Evolutionary conservation across 1,140 invertebrate genomes (phyloP), one percentile per base, ranked within the genome.

Genomic region (Drosophila aff.): DNA sequence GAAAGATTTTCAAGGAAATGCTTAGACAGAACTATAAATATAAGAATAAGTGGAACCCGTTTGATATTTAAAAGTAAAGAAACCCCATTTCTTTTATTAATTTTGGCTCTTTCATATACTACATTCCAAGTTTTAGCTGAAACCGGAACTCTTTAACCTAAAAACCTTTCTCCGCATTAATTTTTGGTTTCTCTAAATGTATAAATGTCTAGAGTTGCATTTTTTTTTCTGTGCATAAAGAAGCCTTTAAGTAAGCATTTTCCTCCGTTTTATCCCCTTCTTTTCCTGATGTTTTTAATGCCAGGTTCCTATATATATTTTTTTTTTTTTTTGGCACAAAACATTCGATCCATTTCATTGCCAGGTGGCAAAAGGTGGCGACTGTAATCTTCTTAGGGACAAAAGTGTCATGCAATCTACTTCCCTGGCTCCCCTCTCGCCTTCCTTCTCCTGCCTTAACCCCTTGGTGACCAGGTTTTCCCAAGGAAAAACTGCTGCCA

Each of bases 371-470:
- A 69, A 53, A 67, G 67, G 67, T 69, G 65, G 53, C 74, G 58
- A 78, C 40, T 71, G 66, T 84, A 83, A 83, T 84, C 81, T 80
- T 80, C 81, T 83, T 84, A 76, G 64, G 72, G 81, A 60, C 81
- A 79, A 83, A 79, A 83, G 78, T 83, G 81, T 69, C 81, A 69
- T 69, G 73, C 60, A 82, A 79, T 83, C 60, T 44, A 58, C 9
- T 28, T 7, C 66, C 44, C 52, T 40, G 43, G 23, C 50, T n/a
- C 11, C 11, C 46, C 2, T 18, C 6, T 2, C 10, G 13, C 23
- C 28, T 11, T 0, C 13, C 8, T 31, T 8, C 28, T 31, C 28
- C 28, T 8, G 0, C 28, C 8, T 52, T 31, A 11, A 21, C 33
- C 36, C 38, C 18, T 13, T 52, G 26, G 47, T 50, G 47, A 28